A percentile compares a stretch with the other conserved stretches of the same genome.
phyloP scores from a whole-genome alignment of 2,113 vertebrate species.

The Genyomyrus donnyi region DNA sequence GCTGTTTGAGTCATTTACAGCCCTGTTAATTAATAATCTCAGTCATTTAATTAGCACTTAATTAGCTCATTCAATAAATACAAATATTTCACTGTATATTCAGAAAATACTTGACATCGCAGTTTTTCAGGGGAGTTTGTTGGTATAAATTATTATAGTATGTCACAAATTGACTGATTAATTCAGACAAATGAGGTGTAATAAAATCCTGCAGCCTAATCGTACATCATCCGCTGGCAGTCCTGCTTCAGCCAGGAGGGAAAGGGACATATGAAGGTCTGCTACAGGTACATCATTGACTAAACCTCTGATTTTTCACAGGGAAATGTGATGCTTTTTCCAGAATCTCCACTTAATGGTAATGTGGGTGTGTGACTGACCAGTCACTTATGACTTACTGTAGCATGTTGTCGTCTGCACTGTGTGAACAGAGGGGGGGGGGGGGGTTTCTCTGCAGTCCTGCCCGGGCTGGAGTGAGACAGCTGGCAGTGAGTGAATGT shows the following conservation, averaged over 20 bases:
- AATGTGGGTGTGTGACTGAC: not conserved
- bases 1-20: not conserved
- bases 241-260: not conserved
- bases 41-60: not conserved
- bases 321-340: not conserved
- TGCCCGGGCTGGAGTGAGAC: not conserved
- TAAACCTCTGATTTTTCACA: not conserved
- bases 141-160: not conserved
- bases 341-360: not conserved
- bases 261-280: not conserved
- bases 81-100: not conserved
- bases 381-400: not conserved
- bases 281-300: not conserved
- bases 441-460: too few species aligned
- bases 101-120: not conserved
- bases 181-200: not conserved
- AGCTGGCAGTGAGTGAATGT: not conserved
- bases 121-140: not conserved
- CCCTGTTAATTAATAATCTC: not conserved
- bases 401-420: not conserved
- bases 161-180: conserved; percentile 2
- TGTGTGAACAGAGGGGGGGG: not conserved
- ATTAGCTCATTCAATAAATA: not conserved
- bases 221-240: not conserved
- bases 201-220: not conserved